Evolutionary conservation across 2,797 vertebrate species (phyloP).

Genomic region (Rhodeus uyekii): DNA sequence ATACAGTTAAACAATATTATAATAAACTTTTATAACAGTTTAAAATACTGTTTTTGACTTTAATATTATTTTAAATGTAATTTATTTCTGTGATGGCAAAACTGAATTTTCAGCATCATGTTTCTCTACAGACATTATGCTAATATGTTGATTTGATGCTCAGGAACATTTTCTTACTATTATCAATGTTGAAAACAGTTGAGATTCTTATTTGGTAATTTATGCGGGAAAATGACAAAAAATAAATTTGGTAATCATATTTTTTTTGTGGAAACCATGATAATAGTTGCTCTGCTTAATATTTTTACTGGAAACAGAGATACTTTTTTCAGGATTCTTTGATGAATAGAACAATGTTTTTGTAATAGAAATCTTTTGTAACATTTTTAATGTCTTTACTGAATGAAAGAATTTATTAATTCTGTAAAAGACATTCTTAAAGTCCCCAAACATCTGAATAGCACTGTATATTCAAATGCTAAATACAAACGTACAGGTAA

Average conservation of each 20-base stretch:
- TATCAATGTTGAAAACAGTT: background rate
- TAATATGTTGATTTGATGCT: background rate
- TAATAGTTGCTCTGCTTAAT: background rate
- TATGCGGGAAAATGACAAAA: too few species aligned
- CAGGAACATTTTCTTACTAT: background rate
- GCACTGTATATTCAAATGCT: background rate
- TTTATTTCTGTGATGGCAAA: background rate
- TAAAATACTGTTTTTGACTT: background rate
- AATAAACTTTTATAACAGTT: background rate
- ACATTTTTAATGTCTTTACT: background rate
- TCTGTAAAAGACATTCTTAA: background rate
- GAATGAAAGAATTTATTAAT: background rate
- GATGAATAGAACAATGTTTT: background rate
- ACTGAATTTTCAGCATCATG: background rate
- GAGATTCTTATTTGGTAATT: too few species aligned
- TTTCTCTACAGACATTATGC: background rate
- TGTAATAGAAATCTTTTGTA: background rate
- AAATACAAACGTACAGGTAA: slow-evolving; percentile 9
- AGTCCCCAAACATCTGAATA: background rate
- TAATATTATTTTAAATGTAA: background rate
- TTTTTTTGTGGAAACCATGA: too few species aligned
- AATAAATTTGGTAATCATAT: too few species aligned
- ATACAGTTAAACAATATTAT: background rate
- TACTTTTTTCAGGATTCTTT: background rate
- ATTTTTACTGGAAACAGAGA: background rate